Evolutionary conservation across 2,797 vertebrate genomes (phyloP).

Genomic region (Hydrolagus colliei): DNA sequence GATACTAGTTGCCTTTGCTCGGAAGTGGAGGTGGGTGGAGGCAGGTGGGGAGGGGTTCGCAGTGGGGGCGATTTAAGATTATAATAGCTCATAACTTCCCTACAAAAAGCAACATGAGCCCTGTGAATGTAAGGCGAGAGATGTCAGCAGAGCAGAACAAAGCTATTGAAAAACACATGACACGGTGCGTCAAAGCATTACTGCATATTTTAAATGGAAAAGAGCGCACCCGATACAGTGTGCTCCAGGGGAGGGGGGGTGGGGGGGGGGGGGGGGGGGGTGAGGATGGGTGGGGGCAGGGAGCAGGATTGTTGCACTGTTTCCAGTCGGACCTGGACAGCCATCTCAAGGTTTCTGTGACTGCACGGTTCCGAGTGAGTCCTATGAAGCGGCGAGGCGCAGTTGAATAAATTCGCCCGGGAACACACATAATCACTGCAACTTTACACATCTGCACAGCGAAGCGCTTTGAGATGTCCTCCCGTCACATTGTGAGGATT

Average conservation of each 20-base stretch:
- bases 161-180: neutral
- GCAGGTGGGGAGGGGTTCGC: neutral
- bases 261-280: no score
- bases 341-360: neutral
- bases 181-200: neutral
- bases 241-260: no score
- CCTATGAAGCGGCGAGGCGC: neutral
- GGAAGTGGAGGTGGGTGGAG: neutral
- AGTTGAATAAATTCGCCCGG: no score
- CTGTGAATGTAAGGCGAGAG: conserved; percentile 2
- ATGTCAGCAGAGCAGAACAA: neutral
- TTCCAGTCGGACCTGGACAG: neutral
- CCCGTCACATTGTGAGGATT: no score
- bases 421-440: no score
- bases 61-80: neutral
- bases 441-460: no score
- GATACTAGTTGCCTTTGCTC: neutral
- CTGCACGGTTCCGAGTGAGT: neutral
- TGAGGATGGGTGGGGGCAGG: no score
- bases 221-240: neutral
- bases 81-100: neutral
- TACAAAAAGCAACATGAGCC: neutral
- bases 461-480: no score
- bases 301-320: neutral
- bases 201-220: neutral